Base-by-base conservation (phyloP, 2,888 invertebrate species). In the Dorcus parallelipipedus region DNA sequence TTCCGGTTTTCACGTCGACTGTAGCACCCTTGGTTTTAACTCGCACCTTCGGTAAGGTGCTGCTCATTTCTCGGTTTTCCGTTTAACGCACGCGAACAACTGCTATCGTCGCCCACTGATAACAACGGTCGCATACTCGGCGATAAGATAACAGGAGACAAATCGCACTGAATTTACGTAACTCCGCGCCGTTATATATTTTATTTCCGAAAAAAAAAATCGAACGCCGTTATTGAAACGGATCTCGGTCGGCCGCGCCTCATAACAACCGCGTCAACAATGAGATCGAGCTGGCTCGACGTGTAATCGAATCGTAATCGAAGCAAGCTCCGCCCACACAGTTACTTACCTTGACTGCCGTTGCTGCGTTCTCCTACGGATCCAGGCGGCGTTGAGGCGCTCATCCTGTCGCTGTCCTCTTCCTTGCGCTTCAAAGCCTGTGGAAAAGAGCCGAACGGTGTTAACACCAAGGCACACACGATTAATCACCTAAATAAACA, bases 351-450 rank as follows among this genome's bases (percentile, higher is more conserved):
- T 77, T 80, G 80, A 70, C 78, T 79, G 65, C 75, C 76, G 57
- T 73, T 68, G 64, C 78, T 77, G 42, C 73, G 72, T 56, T 78
- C 79, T 49, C 74, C 74, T 51, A 78, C 69, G 45, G 79, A 79
- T 61, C 78, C 80, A 9, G 80, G 79, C 38, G 80, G 80, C 51
- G 81, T 80, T 57, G 80, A 78, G 55, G 73, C 73, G 67, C 76
- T 80, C 68, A 77, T 74, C 66, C 77, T 75, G 68, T 79, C 78
- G 49, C 58, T 61, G 63, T 78, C 79, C 59, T 78, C 78, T 48
- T 80, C 79, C 68, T 80, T 79, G 65, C 78, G 76, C 68, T 76
- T 80, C 63, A 80, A 70, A 48, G 80, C 81, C 81, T 81, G 73
- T 42, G 72, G 49, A 61, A 65, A 63, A 53, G 39, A 49, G 48